Percentiles rank a stretch among this genome's conserved stretches.
Evolutionary conservation across 2,888 invertebrate species (phyloP).

Genomic region (Aphodius sticticus): DNA sequence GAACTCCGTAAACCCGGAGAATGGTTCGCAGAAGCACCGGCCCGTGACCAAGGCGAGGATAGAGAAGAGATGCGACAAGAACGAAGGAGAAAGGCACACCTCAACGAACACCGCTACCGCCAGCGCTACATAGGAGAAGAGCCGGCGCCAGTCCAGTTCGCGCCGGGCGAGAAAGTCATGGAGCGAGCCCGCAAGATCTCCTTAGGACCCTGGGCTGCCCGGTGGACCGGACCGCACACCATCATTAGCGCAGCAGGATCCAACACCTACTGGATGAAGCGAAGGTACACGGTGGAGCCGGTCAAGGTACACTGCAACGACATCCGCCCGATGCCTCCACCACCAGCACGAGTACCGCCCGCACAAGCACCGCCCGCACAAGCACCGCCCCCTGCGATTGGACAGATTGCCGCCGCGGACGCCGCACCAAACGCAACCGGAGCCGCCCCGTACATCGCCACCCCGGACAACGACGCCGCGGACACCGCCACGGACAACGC

Average conservation of each 20-base stretch:
- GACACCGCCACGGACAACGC: too few species aligned
- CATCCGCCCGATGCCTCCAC: constrained; percentile 15
- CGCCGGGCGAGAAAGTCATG: constrained; percentile 15
- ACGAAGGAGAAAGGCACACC: background rate
- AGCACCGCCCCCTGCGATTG: too few species aligned
- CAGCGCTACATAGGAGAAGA: constrained; percentile 1
- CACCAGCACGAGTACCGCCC: too few species aligned
- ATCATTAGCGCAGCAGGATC: constrained; percentile 7
- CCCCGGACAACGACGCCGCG: too few species aligned
- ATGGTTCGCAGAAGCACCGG: constrained; percentile 16
- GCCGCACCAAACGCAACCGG: too few species aligned
- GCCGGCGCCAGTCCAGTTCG: background rate
- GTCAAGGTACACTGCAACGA: constrained; percentile 24
- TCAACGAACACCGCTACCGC: constrained; percentile 15
- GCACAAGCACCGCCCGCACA: too few species aligned
- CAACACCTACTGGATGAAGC: constrained; percentile 17
- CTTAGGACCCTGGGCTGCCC: background rate
- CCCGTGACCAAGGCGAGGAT: background rate
- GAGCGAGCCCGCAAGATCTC: background rate
- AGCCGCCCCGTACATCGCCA: too few species aligned
- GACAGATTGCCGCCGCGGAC: too few species aligned
- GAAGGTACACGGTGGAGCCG: background rate
- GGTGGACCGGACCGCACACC: constrained; percentile 22
- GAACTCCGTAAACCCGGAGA: too few species aligned
- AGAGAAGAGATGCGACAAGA: background rate